Base-by-base conservation (phyloP, 2,888 invertebrate species). In the Himalopsyche kuldschensis region DNA sequence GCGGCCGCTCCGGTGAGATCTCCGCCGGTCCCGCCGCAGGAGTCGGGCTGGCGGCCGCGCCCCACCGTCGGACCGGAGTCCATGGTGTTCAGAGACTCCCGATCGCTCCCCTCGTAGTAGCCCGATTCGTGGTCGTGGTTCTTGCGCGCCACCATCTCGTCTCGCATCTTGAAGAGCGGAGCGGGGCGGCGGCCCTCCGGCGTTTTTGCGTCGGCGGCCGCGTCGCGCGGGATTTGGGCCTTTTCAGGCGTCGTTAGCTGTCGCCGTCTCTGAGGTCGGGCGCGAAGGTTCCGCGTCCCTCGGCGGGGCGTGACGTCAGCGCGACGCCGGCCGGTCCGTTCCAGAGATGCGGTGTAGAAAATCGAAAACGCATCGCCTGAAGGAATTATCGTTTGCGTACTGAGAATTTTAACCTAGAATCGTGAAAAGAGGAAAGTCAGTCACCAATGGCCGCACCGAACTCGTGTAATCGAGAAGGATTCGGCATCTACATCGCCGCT, bases 111-210 rank as follows among this genome's bases (percentile, higher is more conserved):
- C 90, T 96, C 96, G 92, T 95, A 96, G 89, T 95, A 96, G 86
- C 96, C 96, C 89, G 96, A 96, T 91, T 96, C 96, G 92, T 96
- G 95, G 87, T 94, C 94, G 87, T 93, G 93, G 88, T 94, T 93
- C 87, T 94, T 94, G 88, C 91, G 91, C 87, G 92, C 90, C 88
- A 91, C 92, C 93, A 94, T 94, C 88, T 92, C 93, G 88, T 89
- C 90, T 46, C 78, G 77, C 84, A 84, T 84, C 30, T 48, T 83
- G 31, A 41, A 41, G 41, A 41, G 15, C 41, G 41, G 41, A 41
- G 41, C 41, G 15, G 41, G 41, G 41, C 41, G 41, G 41, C 11
- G 41, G 20, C 69, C 69, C 69, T 24, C 69, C 69, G 20, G 69
- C 24, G 20, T 11, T 69, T n/a, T 15, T 5, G 20, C 69, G 69